Evolutionary conservation across 30 jellyfish, hydroid and myxozoan species (phyloP).

Genomic region (Chrysaora quinquecirrha): DNA sequence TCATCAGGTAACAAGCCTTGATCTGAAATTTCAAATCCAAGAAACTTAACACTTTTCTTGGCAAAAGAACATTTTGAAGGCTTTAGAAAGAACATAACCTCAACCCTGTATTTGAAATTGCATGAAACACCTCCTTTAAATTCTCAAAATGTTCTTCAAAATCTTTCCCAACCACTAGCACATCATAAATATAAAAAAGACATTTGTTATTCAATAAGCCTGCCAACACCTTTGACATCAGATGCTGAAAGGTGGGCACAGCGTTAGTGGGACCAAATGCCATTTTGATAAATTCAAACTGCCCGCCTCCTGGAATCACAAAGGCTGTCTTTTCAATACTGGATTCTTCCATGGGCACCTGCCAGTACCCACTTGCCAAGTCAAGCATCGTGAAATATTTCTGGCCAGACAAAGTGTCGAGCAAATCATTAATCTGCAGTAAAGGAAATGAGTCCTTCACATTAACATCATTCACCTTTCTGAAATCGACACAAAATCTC

Average conservation of each 20-base stretch:
- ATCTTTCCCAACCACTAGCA: background rate
- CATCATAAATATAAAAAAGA: background rate
- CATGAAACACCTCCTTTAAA: constrained; percentile 20
- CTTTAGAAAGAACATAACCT: constrained; percentile 13
- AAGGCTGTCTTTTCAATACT: constrained; percentile 9
- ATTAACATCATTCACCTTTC: constrained; percentile 38
- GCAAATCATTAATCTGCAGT: constrained; percentile 13
- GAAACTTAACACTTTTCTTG: background rate
- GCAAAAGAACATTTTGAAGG: constrained; percentile 25
- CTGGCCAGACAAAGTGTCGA: constrained; percentile 11
- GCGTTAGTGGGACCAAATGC: background rate
- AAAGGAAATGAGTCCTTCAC: constrained; percentile 41
- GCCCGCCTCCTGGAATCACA: constrained; percentile 4
- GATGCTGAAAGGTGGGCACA: background rate
- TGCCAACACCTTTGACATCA: background rate
- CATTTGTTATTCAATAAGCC: background rate
- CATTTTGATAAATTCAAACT: background rate
- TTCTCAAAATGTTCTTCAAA: constrained; percentile 13
- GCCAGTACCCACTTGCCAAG: constrained; percentile 43
- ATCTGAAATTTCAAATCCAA: constrained; percentile 11
- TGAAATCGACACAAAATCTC: constrained; percentile 36
- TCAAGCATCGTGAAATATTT: constrained; percentile 33
- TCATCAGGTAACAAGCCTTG: constrained; percentile 26
- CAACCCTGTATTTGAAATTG: background rate
- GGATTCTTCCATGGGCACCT: background rate